Conservation (phyloP, 2,888 invertebrate species). For the Deroplatys truncata region DNA sequence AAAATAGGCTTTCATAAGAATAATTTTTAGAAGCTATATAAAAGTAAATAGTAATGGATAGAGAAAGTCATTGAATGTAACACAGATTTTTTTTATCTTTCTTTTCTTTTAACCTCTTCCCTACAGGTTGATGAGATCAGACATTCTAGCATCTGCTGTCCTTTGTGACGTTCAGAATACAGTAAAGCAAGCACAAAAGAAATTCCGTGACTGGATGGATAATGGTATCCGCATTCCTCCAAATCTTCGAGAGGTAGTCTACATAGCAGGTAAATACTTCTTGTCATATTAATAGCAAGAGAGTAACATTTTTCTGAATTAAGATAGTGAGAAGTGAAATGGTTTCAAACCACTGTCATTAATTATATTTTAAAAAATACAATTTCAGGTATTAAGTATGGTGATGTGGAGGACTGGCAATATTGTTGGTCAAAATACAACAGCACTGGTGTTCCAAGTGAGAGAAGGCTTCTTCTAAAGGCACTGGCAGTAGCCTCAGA, state of each 20-base stretch:
- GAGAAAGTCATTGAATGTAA: too few relatives aligned
- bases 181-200: slow-evolving; percentile 61
- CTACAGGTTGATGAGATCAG: slow-evolving; percentile 64
- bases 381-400: slow-evolving; percentile 63
- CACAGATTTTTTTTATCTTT: too few relatives aligned
- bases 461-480: slow-evolving; percentile 64
- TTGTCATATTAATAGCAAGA: background rate
- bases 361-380: too few relatives aligned
- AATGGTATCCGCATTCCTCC: slow-evolving; percentile 62
- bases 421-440: slow-evolving; percentile 71
- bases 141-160: slow-evolving; percentile 68
- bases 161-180: slow-evolving; percentile 66
- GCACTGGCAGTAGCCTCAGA: slow-evolving; percentile 68
- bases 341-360: too few relatives aligned
- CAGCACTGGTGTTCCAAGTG: slow-evolving; percentile 62
- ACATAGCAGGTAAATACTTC: slow-evolving; percentile 47
- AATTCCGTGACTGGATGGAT: slow-evolving; percentile 70
- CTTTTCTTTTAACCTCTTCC: background rate
- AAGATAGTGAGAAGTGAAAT: too few relatives aligned
- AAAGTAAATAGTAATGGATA: too few relatives aligned
- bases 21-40: too few relatives aligned
- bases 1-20: too few relatives aligned
- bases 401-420: slow-evolving; percentile 69
- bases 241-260: slow-evolving; percentile 70
- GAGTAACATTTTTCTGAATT: too few relatives aligned